Conservation (phyloP, 2,797 vertebrate species). For the Thripadectes ignobilis region DNA sequence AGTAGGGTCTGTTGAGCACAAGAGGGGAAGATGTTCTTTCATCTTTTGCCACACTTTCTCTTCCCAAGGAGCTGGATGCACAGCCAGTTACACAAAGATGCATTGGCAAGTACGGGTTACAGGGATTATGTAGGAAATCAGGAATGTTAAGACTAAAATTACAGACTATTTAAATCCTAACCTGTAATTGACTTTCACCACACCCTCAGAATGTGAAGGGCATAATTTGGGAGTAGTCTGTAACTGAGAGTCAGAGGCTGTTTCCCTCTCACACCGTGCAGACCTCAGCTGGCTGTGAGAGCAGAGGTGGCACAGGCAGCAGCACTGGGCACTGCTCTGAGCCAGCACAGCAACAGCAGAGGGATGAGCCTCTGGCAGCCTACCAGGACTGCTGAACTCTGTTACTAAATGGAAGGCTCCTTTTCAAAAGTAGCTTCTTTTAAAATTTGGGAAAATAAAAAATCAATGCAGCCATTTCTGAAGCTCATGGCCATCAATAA, state of each 20-base stretch:
- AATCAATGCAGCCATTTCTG: not conserved
- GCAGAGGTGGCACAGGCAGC: not conserved
- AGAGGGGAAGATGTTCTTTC: not conserved
- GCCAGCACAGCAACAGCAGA: not conserved
- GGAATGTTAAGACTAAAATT: not conserved
- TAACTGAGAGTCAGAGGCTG: not conserved
- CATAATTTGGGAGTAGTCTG: not conserved
- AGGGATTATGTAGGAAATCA: not conserved
- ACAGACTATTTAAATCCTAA: not conserved
- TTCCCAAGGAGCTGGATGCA: not conserved
- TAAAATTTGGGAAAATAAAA: not conserved
- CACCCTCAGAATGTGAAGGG: not conserved
- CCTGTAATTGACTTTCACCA: not conserved
- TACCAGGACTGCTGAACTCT: not conserved
- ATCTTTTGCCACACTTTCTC: not conserved
- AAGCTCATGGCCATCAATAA: not conserved
- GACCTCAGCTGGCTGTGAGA: not conserved
- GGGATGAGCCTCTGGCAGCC: not conserved
- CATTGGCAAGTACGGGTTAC: accelerated
- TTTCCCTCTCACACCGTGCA: not conserved
- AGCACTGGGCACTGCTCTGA: not conserved
- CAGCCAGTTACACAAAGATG: not conserved
- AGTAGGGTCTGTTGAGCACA: not conserved
- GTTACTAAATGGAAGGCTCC: not conserved
- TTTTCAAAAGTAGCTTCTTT: not conserved